A percentile compares a stretch with the other conserved stretches of the same genome.
Conservation (phyloP, 2,888 invertebrate genomes). For the Bruchidius siliquastri region DNA sequence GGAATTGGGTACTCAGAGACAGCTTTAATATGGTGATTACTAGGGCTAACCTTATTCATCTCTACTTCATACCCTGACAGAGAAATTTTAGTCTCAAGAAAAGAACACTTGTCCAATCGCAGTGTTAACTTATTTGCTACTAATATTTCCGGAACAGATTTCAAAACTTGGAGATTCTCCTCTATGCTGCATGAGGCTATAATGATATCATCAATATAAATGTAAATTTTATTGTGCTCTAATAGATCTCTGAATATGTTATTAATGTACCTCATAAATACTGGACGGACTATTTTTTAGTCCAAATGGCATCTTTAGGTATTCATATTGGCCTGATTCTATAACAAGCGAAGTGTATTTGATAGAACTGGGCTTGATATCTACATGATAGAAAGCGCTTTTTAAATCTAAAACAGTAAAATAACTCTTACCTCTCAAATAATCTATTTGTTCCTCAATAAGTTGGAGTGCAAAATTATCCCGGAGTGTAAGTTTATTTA, state of each 20-base stretch:
- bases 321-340: conserved; percentile 32
- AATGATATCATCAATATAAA: not conserved
- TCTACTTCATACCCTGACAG: conserved; percentile 28
- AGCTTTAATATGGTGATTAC: conserved; percentile 11
- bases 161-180: conserved; percentile 19
- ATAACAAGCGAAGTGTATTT: conserved; percentile 34
- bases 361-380: conserved; percentile 23
- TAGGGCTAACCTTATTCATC: conserved; percentile 17
- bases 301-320: conserved; percentile 32
- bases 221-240: conserved; percentile 1
- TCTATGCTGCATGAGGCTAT: conserved; percentile 21
- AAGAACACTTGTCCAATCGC: not conserved
- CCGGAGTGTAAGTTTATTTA: not conserved
- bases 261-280: not conserved
- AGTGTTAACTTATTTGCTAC: not conserved
- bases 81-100: conserved; percentile 12
- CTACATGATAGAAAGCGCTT: conserved; percentile 32
- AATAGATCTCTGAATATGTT: conserved; percentile 19
- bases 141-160: conserved; percentile 4
- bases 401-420: conserved; percentile 32
- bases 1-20: conserved; percentile 18
- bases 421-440: conserved; percentile 24
- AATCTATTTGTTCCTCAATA: conserved; percentile 17
- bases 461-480: not conserved
- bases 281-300: conserved; percentile 24